Evolutionary conservation across 2,888 invertebrate species (phyloP).

Genomic region (Heliconius sara): DNA sequence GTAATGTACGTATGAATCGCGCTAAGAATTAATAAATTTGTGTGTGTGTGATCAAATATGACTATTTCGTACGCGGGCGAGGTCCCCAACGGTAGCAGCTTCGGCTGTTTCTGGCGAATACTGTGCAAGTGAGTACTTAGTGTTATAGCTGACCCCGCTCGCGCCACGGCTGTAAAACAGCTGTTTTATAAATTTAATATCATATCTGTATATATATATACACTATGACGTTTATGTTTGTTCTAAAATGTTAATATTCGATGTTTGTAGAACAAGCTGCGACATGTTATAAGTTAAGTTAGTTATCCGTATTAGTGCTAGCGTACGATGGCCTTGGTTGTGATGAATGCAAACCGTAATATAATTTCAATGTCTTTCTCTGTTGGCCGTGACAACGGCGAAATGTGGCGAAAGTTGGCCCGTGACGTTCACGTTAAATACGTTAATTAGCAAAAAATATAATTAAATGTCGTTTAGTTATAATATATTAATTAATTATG

Average conservation of each 20-base stretch:
- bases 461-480: not conserved
- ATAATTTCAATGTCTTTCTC: conserved; percentile 58
- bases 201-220: not conserved
- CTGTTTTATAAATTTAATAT: conserved; percentile 57
- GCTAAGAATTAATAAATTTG: not conserved
- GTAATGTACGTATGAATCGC: conserved; percentile 4
- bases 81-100: conserved; percentile 95
- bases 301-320: not conserved
- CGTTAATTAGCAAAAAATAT: conserved; percentile 42
- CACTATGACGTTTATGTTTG: conserved; percentile 61
- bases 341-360: conserved; percentile 61
- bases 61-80: conserved; percentile 95
- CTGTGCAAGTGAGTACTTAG: conserved; percentile 89
- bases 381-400: conserved; percentile 68
- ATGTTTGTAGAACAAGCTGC: not conserved
- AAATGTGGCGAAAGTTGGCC: conserved; percentile 77
- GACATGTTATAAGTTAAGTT: not conserved
- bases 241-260: conserved; percentile 51
- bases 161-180: conserved; percentile 62
- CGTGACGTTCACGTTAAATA: conserved; percentile 60
- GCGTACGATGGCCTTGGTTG: conserved; percentile 57
- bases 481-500: not conserved
- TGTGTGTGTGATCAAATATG: conserved; percentile 78
- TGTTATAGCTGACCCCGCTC: conserved; percentile 38
- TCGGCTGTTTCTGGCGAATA: conserved; percentile 96